Evolutionary conservation across 1,140 invertebrate genomes (phyloP).

Genomic region (Colletes latitarsis): DNA sequence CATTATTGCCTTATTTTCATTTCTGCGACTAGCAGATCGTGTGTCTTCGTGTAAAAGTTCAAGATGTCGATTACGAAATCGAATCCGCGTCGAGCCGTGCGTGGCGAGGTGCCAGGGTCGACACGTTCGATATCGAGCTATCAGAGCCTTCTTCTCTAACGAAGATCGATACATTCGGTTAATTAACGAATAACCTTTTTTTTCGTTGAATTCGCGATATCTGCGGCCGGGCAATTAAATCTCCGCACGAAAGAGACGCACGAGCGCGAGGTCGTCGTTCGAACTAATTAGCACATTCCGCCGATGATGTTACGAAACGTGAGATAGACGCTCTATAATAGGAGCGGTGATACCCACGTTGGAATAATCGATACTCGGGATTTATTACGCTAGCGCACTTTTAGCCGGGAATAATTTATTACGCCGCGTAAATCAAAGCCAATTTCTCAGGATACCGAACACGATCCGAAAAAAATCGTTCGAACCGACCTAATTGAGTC

Average conservation of each 20-base stretch:
- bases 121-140: constrained; percentile 39
- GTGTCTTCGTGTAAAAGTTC: constrained; percentile 61
- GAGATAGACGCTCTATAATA: constrained; percentile 48
- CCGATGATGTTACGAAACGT: constrained; percentile 43
- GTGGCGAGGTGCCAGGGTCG: constrained; percentile 61
- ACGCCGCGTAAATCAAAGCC: neutral
- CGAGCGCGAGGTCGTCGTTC: constrained; percentile 40
- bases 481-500: constrained; percentile 20
- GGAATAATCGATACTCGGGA: constrained; percentile 40
- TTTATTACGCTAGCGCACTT: constrained; percentile 34
- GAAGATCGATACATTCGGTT: constrained; percentile 46
- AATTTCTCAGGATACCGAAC: neutral
- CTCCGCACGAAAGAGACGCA: constrained; percentile 40
- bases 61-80: constrained; percentile 65
- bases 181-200: constrained; percentile 43
- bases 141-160: constrained; percentile 28
- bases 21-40: constrained; percentile 42
- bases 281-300: constrained; percentile 53
- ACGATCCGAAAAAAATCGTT: neutral
- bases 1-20: constrained; percentile 55
- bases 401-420: constrained; percentile 39
- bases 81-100: constrained; percentile 42
- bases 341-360: constrained; percentile 44
- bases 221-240: constrained; percentile 36
- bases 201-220: neutral